Conservation (phyloP, 2,888 invertebrate species). For the Folsomia manolachei region DNA sequence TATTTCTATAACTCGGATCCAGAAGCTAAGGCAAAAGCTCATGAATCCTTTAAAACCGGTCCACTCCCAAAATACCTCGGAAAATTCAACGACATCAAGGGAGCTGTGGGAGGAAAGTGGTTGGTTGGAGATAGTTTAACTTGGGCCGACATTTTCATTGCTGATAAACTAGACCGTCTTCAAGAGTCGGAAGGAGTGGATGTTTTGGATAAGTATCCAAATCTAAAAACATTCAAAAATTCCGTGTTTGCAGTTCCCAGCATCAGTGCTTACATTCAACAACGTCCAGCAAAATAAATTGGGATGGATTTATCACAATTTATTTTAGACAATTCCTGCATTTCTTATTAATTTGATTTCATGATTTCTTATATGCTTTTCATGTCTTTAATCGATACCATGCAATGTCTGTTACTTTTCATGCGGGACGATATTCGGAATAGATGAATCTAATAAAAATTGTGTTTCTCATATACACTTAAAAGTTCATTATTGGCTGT, state of each 20-base stretch:
- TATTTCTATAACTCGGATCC: conserved; percentile 8
- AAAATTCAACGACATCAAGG: conserved; percentile 14
- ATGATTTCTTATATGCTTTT: no score
- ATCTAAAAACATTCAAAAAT: conserved; percentile 20
- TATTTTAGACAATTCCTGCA: no score
- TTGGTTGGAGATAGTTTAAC: conserved; percentile 18
- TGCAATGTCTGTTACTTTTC: no score
- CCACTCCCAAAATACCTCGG: conserved; percentile 16
- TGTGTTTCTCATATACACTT: no score
- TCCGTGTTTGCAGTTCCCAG: conserved; percentile 23
- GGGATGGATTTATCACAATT: no score
- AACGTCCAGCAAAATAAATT: conserved; percentile 55
- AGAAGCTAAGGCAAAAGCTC: conserved; percentile 8
- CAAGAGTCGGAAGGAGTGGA: conserved; percentile 7
- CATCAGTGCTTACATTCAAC: conserved; percentile 43
- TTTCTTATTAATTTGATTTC: no score
- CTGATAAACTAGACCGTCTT: background rate
- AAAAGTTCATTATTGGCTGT: no score
- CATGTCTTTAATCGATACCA: no score
- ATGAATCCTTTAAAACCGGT: background rate
- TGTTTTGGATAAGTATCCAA: conserved; percentile 22
- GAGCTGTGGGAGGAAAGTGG: conserved; percentile 14
- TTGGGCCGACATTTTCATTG: conserved; percentile 30
- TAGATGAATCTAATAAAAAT: no score
- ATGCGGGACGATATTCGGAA: no score